Evolutionary conservation across 2,888 invertebrate species (phyloP).

Genomic region (Salticus scenicus): DNA sequence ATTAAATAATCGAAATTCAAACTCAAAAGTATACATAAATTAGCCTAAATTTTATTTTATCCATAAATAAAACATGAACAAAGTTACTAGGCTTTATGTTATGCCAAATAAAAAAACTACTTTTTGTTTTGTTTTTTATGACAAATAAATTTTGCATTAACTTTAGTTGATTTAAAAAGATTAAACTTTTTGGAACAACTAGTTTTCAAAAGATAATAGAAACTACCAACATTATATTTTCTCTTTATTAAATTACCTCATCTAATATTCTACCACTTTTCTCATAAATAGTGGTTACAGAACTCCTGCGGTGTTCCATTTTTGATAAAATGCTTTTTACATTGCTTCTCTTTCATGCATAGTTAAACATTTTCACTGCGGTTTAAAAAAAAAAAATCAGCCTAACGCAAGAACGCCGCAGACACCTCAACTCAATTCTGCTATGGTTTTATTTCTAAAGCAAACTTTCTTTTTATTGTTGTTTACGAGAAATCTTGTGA

Average conservation of each 20-base stretch:
- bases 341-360: slow-evolving; percentile 9
- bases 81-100: no score
- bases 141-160: no score
- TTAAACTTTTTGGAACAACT: background rate
- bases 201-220: background rate
- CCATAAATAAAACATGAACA: no score
- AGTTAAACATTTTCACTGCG: background rate
- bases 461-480: background rate
- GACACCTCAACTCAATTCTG: slow-evolving; percentile 12
- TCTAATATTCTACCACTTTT: slow-evolving; percentile 8
- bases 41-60: no score
- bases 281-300: slow-evolving; percentile 9
- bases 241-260: slow-evolving; percentile 5
- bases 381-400: background rate
- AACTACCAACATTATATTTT: background rate
- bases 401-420: background rate
- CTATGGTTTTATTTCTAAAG: background rate
- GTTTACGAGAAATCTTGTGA: slow-evolving; percentile 19
- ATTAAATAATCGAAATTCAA: no score
- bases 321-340: slow-evolving; percentile 14
- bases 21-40: no score
- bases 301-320: background rate
- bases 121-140: no score
- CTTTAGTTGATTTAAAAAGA: no score
- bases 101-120: no score